Conservation (phyloP, 2,888 invertebrate genomes). For the Agrotis puta region DNA sequence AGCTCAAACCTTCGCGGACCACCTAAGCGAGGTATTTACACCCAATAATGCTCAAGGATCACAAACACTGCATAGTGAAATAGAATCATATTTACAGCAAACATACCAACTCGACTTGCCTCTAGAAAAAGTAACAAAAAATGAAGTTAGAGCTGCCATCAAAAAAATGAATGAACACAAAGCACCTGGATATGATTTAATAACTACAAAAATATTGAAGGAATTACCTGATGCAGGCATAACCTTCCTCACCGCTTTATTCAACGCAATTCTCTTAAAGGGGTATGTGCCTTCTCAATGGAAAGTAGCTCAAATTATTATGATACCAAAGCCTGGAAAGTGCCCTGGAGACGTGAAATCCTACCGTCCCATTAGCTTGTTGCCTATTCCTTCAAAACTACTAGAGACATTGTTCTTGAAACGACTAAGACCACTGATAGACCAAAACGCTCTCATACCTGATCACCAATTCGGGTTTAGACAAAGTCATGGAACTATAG, state of each 20-base stretch:
- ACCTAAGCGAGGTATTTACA: neutral
- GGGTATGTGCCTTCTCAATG: neutral
- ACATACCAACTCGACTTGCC: neutral
- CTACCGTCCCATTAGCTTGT: neutral
- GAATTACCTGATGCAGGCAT: neutral
- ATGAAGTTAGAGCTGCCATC: neutral
- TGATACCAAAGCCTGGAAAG: neutral
- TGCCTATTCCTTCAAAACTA: neutral
- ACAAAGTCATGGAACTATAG: neutral
- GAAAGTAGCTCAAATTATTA: neutral
- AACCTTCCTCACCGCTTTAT: neutral
- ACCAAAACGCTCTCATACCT: neutral
- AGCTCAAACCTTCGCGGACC: neutral
- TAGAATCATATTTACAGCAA: neutral
- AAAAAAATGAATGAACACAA: neutral
- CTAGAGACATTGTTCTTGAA: neutral
- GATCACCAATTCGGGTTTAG: neutral
- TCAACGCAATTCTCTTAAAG: neutral
- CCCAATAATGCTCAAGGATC: neutral
- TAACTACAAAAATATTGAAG: neutral
- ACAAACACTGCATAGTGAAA: neutral
- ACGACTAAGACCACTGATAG: neutral
- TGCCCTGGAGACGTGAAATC: too few relatives aligned
- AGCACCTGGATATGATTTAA: neutral
- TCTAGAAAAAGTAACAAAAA: neutral